Percentiles rank a stretch among this genome's conserved stretches.
phyloP scores from a whole-genome alignment of 2,888 invertebrate genomes.

The Mythimna ferrago region DNA sequence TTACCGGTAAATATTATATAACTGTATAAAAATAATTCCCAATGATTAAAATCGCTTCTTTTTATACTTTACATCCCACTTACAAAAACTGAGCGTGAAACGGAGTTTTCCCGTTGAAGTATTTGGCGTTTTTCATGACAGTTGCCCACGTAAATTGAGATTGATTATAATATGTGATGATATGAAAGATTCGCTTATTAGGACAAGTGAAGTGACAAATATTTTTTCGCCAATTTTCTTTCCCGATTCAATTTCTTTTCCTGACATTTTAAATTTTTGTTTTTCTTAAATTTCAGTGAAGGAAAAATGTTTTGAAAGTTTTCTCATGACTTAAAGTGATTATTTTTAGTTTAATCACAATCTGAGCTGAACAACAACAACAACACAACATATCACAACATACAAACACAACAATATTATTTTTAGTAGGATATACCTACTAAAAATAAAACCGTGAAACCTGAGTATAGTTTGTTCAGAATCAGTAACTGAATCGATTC shows the following conservation, averaged over 20 bases:
- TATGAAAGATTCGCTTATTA: conserved; percentile 29
- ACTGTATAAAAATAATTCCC: neutral
- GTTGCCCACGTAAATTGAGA: conserved; percentile 66
- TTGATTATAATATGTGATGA: conserved; percentile 60
- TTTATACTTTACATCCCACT: conserved; percentile 6
- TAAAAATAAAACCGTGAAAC: too few species aligned
- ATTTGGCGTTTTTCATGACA: conserved; percentile 61
- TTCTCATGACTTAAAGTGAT: neutral
- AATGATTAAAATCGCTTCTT: conserved; percentile 25
- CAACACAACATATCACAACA: too few species aligned
- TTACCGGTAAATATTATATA: too few species aligned
- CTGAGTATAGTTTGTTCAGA: too few species aligned
- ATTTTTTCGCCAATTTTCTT: neutral
- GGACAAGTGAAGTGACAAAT: neutral
- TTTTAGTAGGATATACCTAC: too few species aligned
- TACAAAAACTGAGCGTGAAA: conserved; percentile 35
- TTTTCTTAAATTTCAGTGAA: neutral
- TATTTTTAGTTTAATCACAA: neutral
- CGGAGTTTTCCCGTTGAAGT: conserved; percentile 44
- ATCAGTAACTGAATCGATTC: too few species aligned
- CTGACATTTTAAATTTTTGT: neutral
- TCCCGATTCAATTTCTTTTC: neutral
- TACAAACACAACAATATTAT: too few species aligned
- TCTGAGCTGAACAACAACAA: too few species aligned
- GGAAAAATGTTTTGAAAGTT: neutral